A percentile compares a stretch with the other conserved stretches of the same genome.
Evolutionary conservation across 2,113 vertebrate species (phyloP).

Genomic region (Daphoenositta chrysoptera): DNA sequence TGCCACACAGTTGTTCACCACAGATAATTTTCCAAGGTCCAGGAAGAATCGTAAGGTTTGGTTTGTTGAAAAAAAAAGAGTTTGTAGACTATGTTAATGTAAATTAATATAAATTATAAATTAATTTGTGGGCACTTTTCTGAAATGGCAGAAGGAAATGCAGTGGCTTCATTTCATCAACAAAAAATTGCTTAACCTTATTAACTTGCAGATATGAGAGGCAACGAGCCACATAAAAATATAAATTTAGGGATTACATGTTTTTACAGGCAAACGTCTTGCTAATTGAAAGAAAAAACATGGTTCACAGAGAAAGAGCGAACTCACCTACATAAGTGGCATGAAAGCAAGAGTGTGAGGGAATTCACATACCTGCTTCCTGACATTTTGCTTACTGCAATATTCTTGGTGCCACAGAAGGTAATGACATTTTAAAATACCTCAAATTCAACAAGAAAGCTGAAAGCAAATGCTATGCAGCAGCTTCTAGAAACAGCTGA

Average conservation of each 20-base stretch:
- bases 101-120: neutral
- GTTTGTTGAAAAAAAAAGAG: neutral
- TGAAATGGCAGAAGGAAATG: neutral
- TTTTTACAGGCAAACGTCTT: neutral
- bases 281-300: neutral
- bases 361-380: neutral
- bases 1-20: neutral
- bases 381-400: slow-evolving; percentile 36
- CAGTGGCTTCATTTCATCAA: neutral
- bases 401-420: neutral
- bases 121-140: neutral
- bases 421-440: slow-evolving; percentile 29
- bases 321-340: neutral
- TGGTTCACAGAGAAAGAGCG: neutral
- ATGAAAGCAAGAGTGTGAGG: neutral
- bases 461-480: slow-evolving; percentile 2
- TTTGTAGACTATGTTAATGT: neutral
- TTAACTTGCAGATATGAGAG: neutral
- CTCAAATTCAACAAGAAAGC: neutral
- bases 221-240: neutral
- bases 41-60: fast-evolving
- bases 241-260: neutral
- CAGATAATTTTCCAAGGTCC: neutral
- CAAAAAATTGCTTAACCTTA: neutral
- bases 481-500: slow-evolving; percentile 1